phyloP scores from a whole-genome alignment of 2,113 vertebrate species.

The Cyrtonyx montezumae region DNA sequence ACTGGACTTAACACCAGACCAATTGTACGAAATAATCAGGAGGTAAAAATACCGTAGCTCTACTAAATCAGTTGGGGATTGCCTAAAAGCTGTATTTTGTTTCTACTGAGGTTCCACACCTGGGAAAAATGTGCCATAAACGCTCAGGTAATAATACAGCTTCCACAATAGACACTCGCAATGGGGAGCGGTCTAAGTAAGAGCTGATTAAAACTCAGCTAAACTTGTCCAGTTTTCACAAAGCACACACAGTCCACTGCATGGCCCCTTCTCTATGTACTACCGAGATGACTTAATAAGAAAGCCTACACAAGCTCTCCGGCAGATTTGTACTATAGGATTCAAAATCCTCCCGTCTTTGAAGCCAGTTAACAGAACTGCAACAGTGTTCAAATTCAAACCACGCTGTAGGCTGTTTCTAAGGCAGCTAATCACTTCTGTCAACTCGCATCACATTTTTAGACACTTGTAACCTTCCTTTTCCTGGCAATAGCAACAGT shows the following conservation, averaged over 20 bases:
- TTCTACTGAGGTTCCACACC: background rate
- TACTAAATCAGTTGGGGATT: background rate
- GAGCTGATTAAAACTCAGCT: background rate
- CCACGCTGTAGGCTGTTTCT: background rate
- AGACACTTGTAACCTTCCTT: background rate
- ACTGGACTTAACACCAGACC: background rate
- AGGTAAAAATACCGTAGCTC: background rate
- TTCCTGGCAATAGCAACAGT: background rate
- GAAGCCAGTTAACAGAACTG: background rate
- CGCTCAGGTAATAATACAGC: background rate
- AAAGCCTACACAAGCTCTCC: background rate
- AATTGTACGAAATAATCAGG: background rate
- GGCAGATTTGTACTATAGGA: background rate
- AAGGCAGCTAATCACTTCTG: constrained; percentile 16
- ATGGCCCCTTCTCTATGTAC: background rate
- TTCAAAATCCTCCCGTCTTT: background rate
- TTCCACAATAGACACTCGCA: background rate
- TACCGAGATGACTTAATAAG: no score
- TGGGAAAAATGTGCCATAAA: background rate
- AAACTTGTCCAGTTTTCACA: background rate
- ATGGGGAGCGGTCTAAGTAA: background rate
- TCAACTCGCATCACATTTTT: background rate
- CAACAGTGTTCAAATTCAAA: background rate
- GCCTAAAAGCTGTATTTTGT: background rate
- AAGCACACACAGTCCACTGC: background rate